Conservation (phyloP, 2,888 invertebrate genomes). For the Tetramorium bicarinatum region DNA sequence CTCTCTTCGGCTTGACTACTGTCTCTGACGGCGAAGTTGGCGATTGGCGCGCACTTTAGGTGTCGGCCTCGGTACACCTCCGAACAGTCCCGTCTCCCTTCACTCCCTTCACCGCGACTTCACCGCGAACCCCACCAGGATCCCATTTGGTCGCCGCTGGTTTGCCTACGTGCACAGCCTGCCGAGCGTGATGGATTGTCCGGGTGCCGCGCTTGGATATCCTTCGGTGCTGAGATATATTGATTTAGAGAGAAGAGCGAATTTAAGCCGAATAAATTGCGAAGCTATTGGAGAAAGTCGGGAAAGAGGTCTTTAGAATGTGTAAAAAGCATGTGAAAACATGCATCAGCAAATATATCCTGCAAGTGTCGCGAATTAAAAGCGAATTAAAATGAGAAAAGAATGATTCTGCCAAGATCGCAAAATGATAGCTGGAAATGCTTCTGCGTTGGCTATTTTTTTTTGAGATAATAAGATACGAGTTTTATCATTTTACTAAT, state of each 20-base stretch:
- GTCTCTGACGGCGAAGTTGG: conserved; percentile 80
- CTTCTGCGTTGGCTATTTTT: neutral
- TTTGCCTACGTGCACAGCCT: conserved; percentile 48
- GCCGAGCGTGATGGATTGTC: conserved; percentile 36
- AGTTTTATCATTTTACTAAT: conserved; percentile 7
- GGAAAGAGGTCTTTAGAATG: neutral
- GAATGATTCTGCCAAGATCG: neutral
- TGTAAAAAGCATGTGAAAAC: neutral
- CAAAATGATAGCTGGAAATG: neutral
- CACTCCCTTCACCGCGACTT: conserved; percentile 80
- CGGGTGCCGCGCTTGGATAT: neutral
- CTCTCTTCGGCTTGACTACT: conserved; percentile 71
- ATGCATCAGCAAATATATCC: neutral
- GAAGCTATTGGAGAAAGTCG: neutral
- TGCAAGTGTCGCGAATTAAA: neutral
- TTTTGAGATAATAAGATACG: neutral
- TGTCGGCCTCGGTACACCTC: conserved; percentile 68
- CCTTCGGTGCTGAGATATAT: neutral
- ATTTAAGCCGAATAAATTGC: conserved; percentile 1
- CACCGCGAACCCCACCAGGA: conserved; percentile 65
- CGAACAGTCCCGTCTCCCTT: conserved; percentile 77
- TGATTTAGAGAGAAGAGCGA: conserved; percentile 5
- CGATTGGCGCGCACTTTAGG: conserved; percentile 69
- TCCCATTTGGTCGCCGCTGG: conserved; percentile 53
- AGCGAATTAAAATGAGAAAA: neutral